Base-by-base conservation (phyloP, 2,797 vertebrate species). In the Oreochromis grahami region DNA sequence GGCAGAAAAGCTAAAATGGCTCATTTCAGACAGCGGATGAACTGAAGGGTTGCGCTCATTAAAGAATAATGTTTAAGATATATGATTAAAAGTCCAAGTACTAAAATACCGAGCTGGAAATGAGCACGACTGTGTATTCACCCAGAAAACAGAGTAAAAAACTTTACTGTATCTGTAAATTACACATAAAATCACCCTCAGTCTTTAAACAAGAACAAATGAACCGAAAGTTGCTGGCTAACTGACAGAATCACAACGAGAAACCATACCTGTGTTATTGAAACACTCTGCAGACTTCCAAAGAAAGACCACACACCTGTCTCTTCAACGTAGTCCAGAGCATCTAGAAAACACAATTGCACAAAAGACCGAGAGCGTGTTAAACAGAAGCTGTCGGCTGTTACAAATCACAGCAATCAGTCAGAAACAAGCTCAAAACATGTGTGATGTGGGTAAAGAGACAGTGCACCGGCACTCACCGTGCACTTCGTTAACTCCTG, bases 401-500 rank as follows among this genome's bases (percentile, higher is more conserved):
- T 41, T 58, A 34, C 3, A 51, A 29, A 19, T 52, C 65, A 2
- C 7, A 48, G 56, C n/a, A 81, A 5, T 76, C 43, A 72, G 15
- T 17, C 38, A 52, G n/a, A 45, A 68, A 76, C 15, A 53, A 55
- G n/a, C 29, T 11, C 13, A 70, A 65, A 55, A 34, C 26, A 11
- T 9, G 10, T n/a, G 21, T 34, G 26, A 5, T 56, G 11, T 17
- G 3, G 7, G 14, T 17, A 32, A 77, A 32, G 11, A 41, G 58
- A 83, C 2, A 13, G 14, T 36, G 10, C 1, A 15, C 3, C 5
- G 55, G 21, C 8, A 77, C 96, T 97, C 94, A 99, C 98, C 98
- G 48, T 97, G 96, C 34, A 98, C 88, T 78, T 98, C 95, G 87
- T 97, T 97, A 81, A 97, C 93, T n/a, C 97, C 96, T 4, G 97